These are phyloP conservation scores for Rhinogobius similis DNA, from an alignment of 2,113 vertebrate species.

Conservation along the genomic window DNA sequence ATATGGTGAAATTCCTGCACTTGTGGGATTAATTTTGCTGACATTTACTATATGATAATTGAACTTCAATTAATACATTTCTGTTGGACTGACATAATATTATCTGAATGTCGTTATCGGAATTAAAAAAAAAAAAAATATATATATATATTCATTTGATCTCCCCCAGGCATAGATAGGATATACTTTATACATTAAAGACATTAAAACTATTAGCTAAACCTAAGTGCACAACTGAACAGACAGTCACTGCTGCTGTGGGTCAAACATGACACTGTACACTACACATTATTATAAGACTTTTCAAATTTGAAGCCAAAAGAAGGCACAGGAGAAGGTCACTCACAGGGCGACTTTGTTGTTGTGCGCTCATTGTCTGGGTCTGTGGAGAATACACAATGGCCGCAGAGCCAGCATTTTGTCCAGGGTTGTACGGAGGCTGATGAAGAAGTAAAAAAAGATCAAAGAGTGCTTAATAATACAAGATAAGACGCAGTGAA, in stretches of 20 bases:
- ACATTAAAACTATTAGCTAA: background rate
- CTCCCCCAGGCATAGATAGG: background rate
- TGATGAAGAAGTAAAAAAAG: conserved; percentile 57
- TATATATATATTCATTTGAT: no score
- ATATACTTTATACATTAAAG: background rate
- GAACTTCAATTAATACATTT: no score
- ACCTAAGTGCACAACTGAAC: background rate
- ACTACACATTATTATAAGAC: no score
- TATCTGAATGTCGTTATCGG: no score
- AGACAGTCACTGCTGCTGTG: no score
- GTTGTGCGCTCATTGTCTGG: conserved; percentile 95
- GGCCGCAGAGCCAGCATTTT: conserved; percentile 91
- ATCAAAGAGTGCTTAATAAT: background rate
- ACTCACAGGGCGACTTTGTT: conserved; percentile 94
- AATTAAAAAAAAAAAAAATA: no score
- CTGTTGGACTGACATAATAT: no score
- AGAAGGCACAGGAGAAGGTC: background rate
- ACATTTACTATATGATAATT: no score
- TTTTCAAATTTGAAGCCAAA: conserved; percentile 30
- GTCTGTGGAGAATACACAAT: conserved; percentile 92
- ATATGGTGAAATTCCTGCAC: no score
- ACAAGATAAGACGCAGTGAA: conserved; percentile 4
- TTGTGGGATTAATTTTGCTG: no score
- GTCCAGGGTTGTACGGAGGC: conserved; percentile 93
- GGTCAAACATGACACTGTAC: no score